These are phyloP conservation scores for Melanotus villosus DNA, from an alignment of 2,888 invertebrate genomes.

Conservation along the genomic window DNA sequence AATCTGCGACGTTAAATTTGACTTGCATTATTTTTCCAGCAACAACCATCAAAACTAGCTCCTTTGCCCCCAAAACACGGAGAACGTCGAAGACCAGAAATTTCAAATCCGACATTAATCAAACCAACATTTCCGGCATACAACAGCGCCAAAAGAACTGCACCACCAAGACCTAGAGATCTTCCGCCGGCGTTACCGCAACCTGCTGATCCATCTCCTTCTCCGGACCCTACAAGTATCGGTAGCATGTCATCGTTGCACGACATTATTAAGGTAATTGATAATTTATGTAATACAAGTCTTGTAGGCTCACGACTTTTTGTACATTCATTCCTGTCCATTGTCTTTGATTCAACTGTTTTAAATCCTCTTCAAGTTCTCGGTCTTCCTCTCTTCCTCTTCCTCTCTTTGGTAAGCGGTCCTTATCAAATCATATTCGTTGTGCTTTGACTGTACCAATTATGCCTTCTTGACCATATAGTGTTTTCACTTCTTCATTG, in stretches of 20 bases:
- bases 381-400: constrained; percentile 48
- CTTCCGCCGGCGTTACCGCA: constrained; percentile 74
- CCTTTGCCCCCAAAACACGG: constrained; percentile 71
- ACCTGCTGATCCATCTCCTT: constrained; percentile 65
- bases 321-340: too few relatives aligned
- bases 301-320: too few relatives aligned
- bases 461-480: too few relatives aligned
- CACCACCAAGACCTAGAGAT: constrained; percentile 73
- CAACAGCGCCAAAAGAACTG: constrained; percentile 70
- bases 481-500: too few relatives aligned
- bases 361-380: too few relatives aligned
- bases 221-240: constrained; percentile 76
- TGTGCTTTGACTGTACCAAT: too few relatives aligned
- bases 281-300: too few relatives aligned
- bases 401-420: too few relatives aligned
- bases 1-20: too few relatives aligned
- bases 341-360: too few relatives aligned
- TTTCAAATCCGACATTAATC: constrained; percentile 67
- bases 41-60: constrained; percentile 71
- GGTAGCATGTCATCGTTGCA: constrained; percentile 85
- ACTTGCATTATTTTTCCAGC: too few relatives aligned
- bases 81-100: constrained; percentile 65
- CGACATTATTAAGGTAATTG: constrained; percentile 81
- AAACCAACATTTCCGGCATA: constrained; percentile 69
- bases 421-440: too few relatives aligned